phyloP scores from a whole-genome alignment of 2,888 invertebrate genomes.

The Torymus texanus region DNA sequence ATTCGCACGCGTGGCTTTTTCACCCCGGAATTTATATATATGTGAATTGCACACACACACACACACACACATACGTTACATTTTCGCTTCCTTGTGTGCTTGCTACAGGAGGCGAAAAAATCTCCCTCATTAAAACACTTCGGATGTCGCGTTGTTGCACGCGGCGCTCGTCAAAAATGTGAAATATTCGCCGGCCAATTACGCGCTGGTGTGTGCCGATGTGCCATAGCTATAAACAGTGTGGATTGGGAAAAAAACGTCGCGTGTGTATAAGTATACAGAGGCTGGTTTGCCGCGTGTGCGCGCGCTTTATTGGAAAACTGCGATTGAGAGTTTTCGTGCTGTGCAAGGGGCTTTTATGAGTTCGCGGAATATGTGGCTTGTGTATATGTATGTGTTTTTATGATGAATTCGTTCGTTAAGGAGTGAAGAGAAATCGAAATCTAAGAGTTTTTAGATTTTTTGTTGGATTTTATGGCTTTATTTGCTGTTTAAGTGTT shows the following conservation, averaged over 20 bases:
- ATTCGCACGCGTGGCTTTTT: constrained; percentile 46
- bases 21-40: constrained; percentile 51
- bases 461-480: too few species aligned
- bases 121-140: constrained; percentile 55
- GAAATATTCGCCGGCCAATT: constrained; percentile 50
- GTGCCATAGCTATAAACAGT: neutral
- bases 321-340: constrained; percentile 34
- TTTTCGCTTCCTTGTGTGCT: constrained; percentile 3
- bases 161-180: constrained; percentile 43
- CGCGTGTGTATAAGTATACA: neutral
- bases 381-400: too few species aligned
- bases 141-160: constrained; percentile 37
- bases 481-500: too few species aligned
- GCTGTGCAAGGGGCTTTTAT: neutral
- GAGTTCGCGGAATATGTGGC: too few species aligned
- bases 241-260: too few species aligned
- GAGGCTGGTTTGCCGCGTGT: neutral
- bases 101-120: constrained; percentile 27
- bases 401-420: too few species aligned
- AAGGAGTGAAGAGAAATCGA: too few species aligned
- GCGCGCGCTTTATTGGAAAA: constrained; percentile 30
- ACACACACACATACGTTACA: neutral
- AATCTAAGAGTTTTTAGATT: too few species aligned
- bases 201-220: constrained; percentile 8
- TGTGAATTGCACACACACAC: too few species aligned